Evolutionary conservation across 2,797 vertebrate species (phyloP), one percentile per base, ranked within the genome.

Genomic region (Sebastes miniatus): DNA sequence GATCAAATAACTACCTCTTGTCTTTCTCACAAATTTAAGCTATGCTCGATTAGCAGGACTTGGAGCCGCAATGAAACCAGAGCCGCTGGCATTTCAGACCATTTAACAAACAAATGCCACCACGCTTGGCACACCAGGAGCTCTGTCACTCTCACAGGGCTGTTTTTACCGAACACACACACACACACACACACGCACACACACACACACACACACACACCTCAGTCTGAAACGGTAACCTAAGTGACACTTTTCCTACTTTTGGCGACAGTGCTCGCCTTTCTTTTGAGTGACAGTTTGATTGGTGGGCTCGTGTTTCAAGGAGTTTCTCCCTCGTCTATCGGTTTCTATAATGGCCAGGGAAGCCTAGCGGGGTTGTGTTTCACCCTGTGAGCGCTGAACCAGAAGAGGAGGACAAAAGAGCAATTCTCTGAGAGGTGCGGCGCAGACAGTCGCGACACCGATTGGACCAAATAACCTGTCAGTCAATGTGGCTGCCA

Each of bases 241-340:
- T 68, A 84, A 88, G 91, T 79, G 86, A 93, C 90, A 94, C 93
- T 95, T 94, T 93, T 95, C 89, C 74, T 65, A 75, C 92, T 90
- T 85, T 83, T 87, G 84, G 87, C 76, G 79, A 87, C 89, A 86
- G 77, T 82, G 84, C 74, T 88, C 69, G 39, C 73, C 72, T 95
- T 95, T 82, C 83, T 10, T 73, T 79, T 90, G 86, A 81, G 14
- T 80, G 75, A 92, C 92, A 93, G 93, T 93, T 93, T 93, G 92
- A 95, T 94, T 92, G 87, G 80, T 81, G 61, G 89, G 92, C 89
- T 96, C 76, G 67, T 83, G 83, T 91, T 93, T 89, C 91, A 94
- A 95, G 94, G 92, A 94, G 93, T 90, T 88, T 88, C 88, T 90
- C 86, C 67, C 83, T 79, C 76, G 25, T 91, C 87, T 91, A 84